Evolutionary conservation across 1,140 invertebrate species (phyloP).

Genomic region (Cyrtorhinus lividipennis): DNA sequence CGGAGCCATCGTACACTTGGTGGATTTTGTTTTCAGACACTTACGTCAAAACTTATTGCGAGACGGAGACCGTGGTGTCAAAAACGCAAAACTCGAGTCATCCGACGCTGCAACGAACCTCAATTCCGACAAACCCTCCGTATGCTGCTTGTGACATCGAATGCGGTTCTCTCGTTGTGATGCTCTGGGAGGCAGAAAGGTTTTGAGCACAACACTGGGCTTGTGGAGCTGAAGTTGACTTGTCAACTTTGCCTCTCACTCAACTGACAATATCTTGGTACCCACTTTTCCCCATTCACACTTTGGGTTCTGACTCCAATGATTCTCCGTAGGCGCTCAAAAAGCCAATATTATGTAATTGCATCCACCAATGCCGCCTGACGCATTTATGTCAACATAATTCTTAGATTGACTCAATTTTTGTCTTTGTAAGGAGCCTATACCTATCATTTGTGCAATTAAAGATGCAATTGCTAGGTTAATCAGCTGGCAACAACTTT

Average conservation of each 20-base stretch:
- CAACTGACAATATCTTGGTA: slow-evolving; percentile 75
- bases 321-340: slow-evolving; percentile 39
- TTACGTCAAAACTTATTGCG: slow-evolving; percentile 87
- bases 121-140: slow-evolving; percentile 72
- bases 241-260: slow-evolving; percentile 61
- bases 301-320: slow-evolving; percentile 48
- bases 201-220: slow-evolving; percentile 71
- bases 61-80: slow-evolving; percentile 71
- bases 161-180: slow-evolving; percentile 69
- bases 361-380: too few relatives aligned
- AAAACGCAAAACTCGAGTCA: slow-evolving; percentile 76
- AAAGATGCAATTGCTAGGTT: not conserved
- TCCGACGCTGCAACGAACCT: slow-evolving; percentile 62
- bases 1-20: too few relatives aligned
- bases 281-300: slow-evolving; percentile 67
- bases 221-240: slow-evolving; percentile 63
- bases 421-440: not conserved
- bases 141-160: slow-evolving; percentile 71
- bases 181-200: slow-evolving; percentile 77
- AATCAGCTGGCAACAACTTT: not conserved
- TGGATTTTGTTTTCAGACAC: slow-evolving; percentile 58
- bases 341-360: too few relatives aligned
- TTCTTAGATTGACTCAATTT: not conserved
- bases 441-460: not conserved
- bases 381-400: not conserved